phyloP scores from a whole-genome alignment of 2,113 vertebrate species.

The Saccopteryx bilineata region DNA sequence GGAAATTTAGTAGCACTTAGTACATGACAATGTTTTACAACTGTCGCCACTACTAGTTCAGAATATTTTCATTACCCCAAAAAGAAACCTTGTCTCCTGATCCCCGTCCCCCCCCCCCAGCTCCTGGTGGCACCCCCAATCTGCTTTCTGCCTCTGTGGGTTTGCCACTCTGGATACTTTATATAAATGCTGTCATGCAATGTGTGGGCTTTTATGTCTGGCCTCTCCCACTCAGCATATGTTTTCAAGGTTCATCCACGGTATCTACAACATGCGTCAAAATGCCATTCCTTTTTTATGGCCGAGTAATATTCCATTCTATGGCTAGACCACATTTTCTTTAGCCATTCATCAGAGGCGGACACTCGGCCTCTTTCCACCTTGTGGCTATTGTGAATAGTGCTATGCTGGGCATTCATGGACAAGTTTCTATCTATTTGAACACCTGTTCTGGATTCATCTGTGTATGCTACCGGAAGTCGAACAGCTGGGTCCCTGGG shows the following conservation, averaged over 20 bases:
- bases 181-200: fast-evolving
- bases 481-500: background rate
- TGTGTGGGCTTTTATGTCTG: background rate
- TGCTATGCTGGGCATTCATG: too few relatives aligned
- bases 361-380: background rate
- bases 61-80: background rate
- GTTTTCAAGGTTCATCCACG: background rate
- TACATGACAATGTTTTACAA: too few relatives aligned
- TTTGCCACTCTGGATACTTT: background rate
- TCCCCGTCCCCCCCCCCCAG: fast-evolving
- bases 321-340: fast-evolving
- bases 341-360: too few relatives aligned
- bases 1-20: background rate
- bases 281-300: background rate
- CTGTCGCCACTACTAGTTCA: too few relatives aligned
- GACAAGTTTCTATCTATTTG: background rate
- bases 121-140: background rate
- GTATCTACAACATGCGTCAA: background rate
- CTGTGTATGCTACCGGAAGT: background rate
- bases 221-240: background rate
- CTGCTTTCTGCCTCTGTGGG: background rate
- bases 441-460: background rate
- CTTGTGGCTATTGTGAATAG: too few relatives aligned
- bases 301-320: background rate
- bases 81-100: background rate